A percentile compares a stretch with the other conserved stretches of the same genome.
These are phyloP conservation scores for Patiria pectinifera DNA, from an alignment of 53 echinoderm and acorn worm species.

Conservation along the genomic window DNA sequence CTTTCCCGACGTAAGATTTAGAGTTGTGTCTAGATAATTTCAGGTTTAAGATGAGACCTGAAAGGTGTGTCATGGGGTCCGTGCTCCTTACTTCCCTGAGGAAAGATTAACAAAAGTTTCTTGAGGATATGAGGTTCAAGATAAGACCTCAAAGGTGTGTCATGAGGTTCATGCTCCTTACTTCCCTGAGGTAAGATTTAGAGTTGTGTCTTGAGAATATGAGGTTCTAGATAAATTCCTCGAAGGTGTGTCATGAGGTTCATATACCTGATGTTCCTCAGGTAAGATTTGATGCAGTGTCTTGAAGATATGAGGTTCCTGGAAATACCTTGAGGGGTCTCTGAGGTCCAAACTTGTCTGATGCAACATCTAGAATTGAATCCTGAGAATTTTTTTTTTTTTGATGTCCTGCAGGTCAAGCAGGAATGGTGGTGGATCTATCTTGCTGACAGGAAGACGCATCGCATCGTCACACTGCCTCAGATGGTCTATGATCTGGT, in stretches of 20 bases:
- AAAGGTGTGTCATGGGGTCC: no score
- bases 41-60: no score
- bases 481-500: conserved; percentile 92
- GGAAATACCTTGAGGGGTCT: neutral
- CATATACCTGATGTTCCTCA: conserved; percentile 90
- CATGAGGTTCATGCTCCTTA: conserved; percentile 93
- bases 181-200: conserved; percentile 85
- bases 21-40: no score
- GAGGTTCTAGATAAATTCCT: conserved; percentile 80
- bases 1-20: no score
- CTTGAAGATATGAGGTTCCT: neutral
- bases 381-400: neutral
- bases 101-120: no score
- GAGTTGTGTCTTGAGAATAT: conserved; percentile 79
- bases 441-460: conserved; percentile 85
- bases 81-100: no score
- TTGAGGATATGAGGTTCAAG: no score
- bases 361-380: neutral
- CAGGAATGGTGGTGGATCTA: conserved; percentile 99
- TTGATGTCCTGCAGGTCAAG: conserved; percentile 66
- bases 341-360: no score
- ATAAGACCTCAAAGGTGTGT: conserved; percentile 57
- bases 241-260: conserved; percentile 89
- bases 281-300: conserved; percentile 42
- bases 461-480: conserved; percentile 81